Base-by-base conservation (phyloP, 2,113 vertebrate species). In the Dicentrarchus labrax region DNA sequence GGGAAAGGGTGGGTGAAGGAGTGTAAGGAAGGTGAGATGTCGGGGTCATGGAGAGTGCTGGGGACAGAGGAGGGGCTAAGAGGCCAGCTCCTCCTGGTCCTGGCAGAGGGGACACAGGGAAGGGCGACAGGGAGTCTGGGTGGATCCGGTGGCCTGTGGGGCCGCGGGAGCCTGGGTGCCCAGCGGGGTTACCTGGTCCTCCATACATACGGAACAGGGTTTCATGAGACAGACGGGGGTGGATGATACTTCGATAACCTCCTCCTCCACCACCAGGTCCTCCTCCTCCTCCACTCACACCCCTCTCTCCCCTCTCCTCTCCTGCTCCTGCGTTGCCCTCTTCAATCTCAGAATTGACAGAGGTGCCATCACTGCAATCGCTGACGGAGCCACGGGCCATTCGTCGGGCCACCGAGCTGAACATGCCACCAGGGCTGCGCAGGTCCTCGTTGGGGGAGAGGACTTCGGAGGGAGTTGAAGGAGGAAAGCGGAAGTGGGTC, bases 341-440 rank as follows among this genome's bases (percentile, higher is more conserved):
- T 87, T 98, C 97, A 1, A 97, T 93, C 89, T 98, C 97, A 0
- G 96, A 97, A 83, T 96, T 96, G 84, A 95, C 96, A 0, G 97
- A 98, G 0, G 97, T 97, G 84, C 97, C 97, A 5, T 98, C 97
- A 0, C 97, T 97, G 93, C 97, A 97, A 93, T 98, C 97, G 41
- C 97, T 97, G 86, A 97, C 97, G 0, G 97, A 98, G 61, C 97
- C 96, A 0, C 97, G 96, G 0, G 95, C 97, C 89, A 97, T 91
- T 12, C 97, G 95, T 0, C 97, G 95, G 3, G 95, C 95, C 80
- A 97, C 96, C 0, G 95, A 94, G 22, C 94, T 92, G 89, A 97
- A 96, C 88, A 97, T 95, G 54, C 96, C 93, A 0, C 95, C 94
- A 0, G 97, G 97, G 21, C 97, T 98, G 68, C 97, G 96, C 67